Percentiles rank a stretch among this genome's conserved stretches.
These are phyloP conservation scores for Phallusia fumigata DNA, from an alignment of 23 tunicate species.

Conservation along the genomic window DNA sequence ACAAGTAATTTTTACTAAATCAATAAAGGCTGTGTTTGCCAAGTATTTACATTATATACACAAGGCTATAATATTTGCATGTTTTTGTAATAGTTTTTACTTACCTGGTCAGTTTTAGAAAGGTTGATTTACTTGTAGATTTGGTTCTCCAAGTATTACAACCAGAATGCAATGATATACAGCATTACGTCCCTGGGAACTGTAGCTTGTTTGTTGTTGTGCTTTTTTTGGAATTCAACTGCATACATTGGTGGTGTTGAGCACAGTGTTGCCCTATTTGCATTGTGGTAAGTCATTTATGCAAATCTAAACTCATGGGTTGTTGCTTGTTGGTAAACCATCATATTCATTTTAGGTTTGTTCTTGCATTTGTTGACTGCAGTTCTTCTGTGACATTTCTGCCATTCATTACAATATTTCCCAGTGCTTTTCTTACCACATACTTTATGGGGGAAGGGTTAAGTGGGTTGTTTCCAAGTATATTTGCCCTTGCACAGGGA, in stretches of 20 bases:
- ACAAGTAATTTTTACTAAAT: too few species aligned
- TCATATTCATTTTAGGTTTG: slow-evolving; percentile 42
- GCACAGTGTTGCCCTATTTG: slow-evolving; percentile 49
- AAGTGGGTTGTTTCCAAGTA: slow-evolving; percentile 73
- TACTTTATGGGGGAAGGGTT: slow-evolving; percentile 91
- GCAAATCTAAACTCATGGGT: neutral
- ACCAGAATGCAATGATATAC: slow-evolving; percentile 71
- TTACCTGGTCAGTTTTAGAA: neutral
- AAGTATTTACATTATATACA: too few species aligned
- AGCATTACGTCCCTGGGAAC: slow-evolving; percentile 49
- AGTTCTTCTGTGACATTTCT: slow-evolving; percentile 82
- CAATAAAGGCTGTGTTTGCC: too few species aligned
- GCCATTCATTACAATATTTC: slow-evolving; percentile 75
- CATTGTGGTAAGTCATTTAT: slow-evolving; percentile 36
- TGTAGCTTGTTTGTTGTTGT: slow-evolving; percentile 39
- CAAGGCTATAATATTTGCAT: too few species aligned
- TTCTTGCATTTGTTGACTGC: slow-evolving; percentile 80
- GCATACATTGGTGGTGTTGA: slow-evolving; percentile 29
- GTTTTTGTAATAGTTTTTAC: too few species aligned
- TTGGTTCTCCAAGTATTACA: slow-evolving; percentile 33
- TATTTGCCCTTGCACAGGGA: slow-evolving; percentile 75
- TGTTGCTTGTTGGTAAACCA: too few species aligned
- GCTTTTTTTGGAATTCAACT: slow-evolving; percentile 65
- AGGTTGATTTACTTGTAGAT: slow-evolving; percentile 10
- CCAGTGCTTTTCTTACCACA: slow-evolving; percentile 60